phyloP scores from a whole-genome alignment of 2,888 invertebrate genomes.

The Lasius fuliginosus region DNA sequence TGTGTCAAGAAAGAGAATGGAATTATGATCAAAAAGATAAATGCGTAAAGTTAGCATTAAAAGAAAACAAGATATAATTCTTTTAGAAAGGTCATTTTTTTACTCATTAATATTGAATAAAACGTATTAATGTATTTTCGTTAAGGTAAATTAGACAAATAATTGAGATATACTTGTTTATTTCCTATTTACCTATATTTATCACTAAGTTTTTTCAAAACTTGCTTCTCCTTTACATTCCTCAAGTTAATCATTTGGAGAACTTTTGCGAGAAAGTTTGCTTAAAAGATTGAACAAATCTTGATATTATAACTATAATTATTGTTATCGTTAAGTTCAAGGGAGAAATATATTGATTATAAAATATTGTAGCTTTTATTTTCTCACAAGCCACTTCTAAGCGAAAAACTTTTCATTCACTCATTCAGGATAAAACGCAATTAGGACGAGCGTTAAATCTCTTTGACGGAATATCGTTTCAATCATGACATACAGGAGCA shows the following conservation, averaged over 20 bases:
- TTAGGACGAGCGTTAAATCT: conserved; percentile 28
- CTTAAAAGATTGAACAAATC: conserved; percentile 22
- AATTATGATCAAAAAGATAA: neutral
- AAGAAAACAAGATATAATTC: neutral
- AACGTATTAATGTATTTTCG: neutral
- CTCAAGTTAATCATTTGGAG: neutral
- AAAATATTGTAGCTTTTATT: conserved; percentile 32
- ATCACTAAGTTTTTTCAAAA: neutral
- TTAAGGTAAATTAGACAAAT: neutral
- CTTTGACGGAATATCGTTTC: conserved; percentile 29
- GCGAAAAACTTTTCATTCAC: neutral
- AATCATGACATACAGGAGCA: neutral
- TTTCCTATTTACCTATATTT: neutral
- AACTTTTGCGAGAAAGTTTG: conserved; percentile 17
- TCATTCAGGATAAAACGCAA: conserved; percentile 6
- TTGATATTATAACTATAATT: conserved; percentile 29
- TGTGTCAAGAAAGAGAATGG: conserved; percentile 31
- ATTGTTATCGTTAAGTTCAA: conserved; percentile 4
- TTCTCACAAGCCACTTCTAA: neutral
- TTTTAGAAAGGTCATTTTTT: neutral
- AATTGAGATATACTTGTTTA: neutral
- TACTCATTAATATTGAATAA: neutral
- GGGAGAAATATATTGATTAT: neutral
- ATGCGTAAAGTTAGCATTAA: neutral
- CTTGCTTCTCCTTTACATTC: conserved; percentile 19